phyloP scores from a whole-genome alignment of 1,140 invertebrate species.

The Lutraria rhynchaena region DNA sequence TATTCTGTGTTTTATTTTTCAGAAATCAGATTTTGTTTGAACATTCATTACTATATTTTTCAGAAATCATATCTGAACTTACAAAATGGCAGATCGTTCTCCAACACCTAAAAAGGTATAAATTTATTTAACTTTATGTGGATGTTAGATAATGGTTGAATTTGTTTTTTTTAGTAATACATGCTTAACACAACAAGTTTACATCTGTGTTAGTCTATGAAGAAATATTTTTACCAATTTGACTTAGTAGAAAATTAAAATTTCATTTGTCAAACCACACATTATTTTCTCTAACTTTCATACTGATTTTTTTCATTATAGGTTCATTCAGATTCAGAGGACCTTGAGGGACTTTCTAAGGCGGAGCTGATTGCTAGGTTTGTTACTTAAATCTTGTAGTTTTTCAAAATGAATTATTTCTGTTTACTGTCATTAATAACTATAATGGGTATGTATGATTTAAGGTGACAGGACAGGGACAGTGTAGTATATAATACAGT shows the following conservation, averaged over 20 bases:
- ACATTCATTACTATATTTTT: no score
- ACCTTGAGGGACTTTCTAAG: slow-evolving; percentile 62
- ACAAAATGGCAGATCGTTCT: slow-evolving; percentile 73
- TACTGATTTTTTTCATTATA: slow-evolving; percentile 52
- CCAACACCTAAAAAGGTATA: slow-evolving; percentile 75
- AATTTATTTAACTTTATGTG: slow-evolving; percentile 79
- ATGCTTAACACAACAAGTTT: neutral
- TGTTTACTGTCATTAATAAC: no score
- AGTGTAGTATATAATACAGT: neutral
- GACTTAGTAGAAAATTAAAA: neutral
- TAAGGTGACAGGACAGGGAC: neutral
- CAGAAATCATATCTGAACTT: no score
- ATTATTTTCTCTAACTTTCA: neutral
- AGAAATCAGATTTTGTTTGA: no score
- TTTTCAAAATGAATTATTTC: neutral
- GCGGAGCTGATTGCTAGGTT: slow-evolving; percentile 64
- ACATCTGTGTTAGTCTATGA: neutral
- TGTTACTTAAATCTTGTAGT: neutral
- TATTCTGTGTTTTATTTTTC: no score
- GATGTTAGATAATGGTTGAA: neutral
- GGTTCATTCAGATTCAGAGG: slow-evolving; percentile 66
- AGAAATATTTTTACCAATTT: neutral
- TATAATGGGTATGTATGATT: neutral
- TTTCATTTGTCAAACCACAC: neutral
- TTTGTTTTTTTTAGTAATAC: slow-evolving; percentile 10